These are phyloP conservation scores for Thecophora atra DNA, from an alignment of 2,888 invertebrate species.

Conservation along the genomic window DNA sequence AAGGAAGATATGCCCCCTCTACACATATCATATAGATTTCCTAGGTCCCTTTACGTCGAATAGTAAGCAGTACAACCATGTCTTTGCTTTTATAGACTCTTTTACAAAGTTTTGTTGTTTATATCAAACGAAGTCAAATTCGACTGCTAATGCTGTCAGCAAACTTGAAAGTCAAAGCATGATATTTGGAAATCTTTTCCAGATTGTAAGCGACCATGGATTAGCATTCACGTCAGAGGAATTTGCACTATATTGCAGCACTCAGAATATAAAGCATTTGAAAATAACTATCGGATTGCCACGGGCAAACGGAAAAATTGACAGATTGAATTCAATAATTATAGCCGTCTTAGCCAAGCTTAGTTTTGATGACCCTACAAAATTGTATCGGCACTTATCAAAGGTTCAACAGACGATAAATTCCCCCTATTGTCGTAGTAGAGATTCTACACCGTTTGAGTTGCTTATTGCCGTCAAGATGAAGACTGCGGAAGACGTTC, in stretches of 20 bases:
- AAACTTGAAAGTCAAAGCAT: conserved; percentile 52
- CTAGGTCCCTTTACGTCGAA: conserved; percentile 25
- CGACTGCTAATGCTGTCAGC: conserved; percentile 51
- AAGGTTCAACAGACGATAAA: conserved; percentile 37
- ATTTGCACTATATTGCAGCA: conserved; percentile 56
- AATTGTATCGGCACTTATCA: conserved; percentile 35
- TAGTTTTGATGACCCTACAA: conserved; percentile 35
- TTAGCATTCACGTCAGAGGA: conserved; percentile 49
- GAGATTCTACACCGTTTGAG: conserved; percentile 22
- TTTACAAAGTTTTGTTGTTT: conserved; percentile 58
- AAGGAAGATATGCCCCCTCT: conserved; percentile 39
- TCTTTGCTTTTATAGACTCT: conserved; percentile 57
- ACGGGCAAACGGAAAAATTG: conserved; percentile 39
- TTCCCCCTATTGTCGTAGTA: conserved; percentile 14
- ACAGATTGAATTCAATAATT: conserved; percentile 37
- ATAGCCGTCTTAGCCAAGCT: conserved; percentile 37
- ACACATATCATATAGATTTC: conserved; percentile 37
- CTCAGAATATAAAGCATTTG: conserved; percentile 45
- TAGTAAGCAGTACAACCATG: conserved; percentile 37
- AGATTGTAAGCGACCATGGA: conserved; percentile 56
- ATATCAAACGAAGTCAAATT: conserved; percentile 52
- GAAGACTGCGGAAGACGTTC: background rate
- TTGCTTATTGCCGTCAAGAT: conserved; percentile 27
- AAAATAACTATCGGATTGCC: conserved; percentile 41
- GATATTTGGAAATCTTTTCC: conserved; percentile 56